Evolutionary conservation across 1,140 invertebrate genomes (phyloP), one percentile per base, ranked within the genome.

Genomic region (Homalodisca vitripennis): DNA sequence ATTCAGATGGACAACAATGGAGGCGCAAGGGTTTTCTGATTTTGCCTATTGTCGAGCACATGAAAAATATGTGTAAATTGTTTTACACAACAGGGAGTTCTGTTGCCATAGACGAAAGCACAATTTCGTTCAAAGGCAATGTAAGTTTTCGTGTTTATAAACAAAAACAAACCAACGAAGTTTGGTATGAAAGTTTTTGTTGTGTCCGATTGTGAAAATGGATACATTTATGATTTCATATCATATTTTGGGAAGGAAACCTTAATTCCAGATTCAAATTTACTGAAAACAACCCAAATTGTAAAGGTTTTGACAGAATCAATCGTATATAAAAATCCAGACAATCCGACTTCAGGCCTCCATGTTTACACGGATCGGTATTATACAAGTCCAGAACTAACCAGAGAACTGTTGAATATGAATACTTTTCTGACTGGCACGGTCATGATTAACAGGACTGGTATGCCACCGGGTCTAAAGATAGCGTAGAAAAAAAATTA

Each of bases 271-370:
- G 29, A 47, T 26, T 3, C n/a, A 3, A 48, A 66, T 3, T 26
- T 66, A 48, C 32, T 66, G n/a, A 66, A 66, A 24, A 66, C 64
- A 14, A 66, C 64, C 14, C 32, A 66, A 48, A 48, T 66, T 6
- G 34, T 66, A 1, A 66, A 46, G 20, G 12, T 27, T 46, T 48
- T 66, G 32, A 47, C 2, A 1, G 20, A 66, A 13, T 66, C 64
- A 12, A 12, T 66, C 2, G 41, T 66, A 2, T 41, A 47, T 2
- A 27, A 66, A 27, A 20, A 66, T 26, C 13, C 32, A 1, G 10
- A 24, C 6, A 2, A 12, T 29, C 22, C 64, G 12, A 12, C 32
- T 13, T 1, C 24, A 12, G 64, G 64, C 1, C n/a, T 47, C 1
- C 64, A 66, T 22, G 26, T 66, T 10, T 66, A 24, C 41, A 48